Evolutionary conservation across 2,797 vertebrate genomes (phyloP).

Genomic region (Knipowitschia caucasica): DNA sequence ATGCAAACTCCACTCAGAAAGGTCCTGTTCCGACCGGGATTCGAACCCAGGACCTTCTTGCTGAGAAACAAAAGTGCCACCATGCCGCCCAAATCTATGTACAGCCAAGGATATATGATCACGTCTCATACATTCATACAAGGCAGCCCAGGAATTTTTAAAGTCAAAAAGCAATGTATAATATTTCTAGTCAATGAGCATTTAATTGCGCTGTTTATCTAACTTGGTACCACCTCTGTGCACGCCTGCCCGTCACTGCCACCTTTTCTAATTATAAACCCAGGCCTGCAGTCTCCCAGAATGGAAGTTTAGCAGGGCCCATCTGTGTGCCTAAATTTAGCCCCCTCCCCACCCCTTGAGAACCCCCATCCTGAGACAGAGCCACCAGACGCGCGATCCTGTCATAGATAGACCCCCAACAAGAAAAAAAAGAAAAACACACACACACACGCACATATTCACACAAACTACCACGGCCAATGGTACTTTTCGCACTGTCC

Average conservation of each 20-base stretch:
- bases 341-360: conserved; percentile 23
- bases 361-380: conserved; percentile 22
- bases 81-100: too few species aligned
- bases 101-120: too few species aligned
- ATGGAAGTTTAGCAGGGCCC: conserved; percentile 87
- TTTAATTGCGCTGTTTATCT: too few species aligned
- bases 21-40: too few species aligned
- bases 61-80: too few species aligned
- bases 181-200: too few species aligned
- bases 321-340: conserved; percentile 88
- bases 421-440: conserved; percentile 17
- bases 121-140: too few species aligned
- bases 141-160: too few species aligned
- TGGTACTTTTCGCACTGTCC: conserved; percentile 32
- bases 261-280: conserved; percentile 85
- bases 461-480: conserved; percentile 10
- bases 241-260: conserved; percentile 55
- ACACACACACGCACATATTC: conserved; percentile 19
- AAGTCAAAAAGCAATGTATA: too few species aligned
- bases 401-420: conserved; percentile 47
- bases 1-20: too few species aligned
- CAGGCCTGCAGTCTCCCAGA: conserved; percentile 77
- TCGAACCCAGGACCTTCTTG: too few species aligned
- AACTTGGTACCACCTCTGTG: conserved; percentile 4
- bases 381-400: conserved; percentile 25